Evolutionary conservation across 2,797 vertebrate genomes (phyloP).

Genomic region (Lagorchestes hirsutus): DNA sequence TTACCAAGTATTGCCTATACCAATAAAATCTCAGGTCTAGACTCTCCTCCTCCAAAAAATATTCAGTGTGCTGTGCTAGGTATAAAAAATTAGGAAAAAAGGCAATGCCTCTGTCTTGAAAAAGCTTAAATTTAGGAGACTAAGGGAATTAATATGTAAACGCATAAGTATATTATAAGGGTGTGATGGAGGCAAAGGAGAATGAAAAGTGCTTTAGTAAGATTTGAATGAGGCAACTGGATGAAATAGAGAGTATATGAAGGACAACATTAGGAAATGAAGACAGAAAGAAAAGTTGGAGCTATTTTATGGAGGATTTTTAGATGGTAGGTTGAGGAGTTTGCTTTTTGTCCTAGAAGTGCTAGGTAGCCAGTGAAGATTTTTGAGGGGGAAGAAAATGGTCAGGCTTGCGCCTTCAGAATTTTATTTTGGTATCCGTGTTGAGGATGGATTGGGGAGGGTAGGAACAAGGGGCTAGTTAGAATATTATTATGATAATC

Average conservation of each 20-base stretch:
- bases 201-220: background rate
- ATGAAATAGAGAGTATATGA: background rate
- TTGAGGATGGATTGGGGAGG: background rate
- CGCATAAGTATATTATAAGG: background rate
- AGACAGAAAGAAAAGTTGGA: background rate
- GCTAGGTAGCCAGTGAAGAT: background rate
- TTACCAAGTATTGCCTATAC: background rate
- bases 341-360: background rate
- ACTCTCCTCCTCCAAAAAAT: background rate
- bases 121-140: background rate
- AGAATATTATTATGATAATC: background rate
- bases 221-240: background rate
- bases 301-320: background rate
- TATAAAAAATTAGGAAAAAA: background rate
- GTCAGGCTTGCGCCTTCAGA: background rate
- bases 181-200: background rate
- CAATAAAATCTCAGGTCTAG: background rate
- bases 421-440: background rate
- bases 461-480: background rate
- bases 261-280: background rate
- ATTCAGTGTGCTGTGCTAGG: background rate
- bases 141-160: background rate
- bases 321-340: background rate
- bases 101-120: background rate
- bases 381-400: background rate